A percentile compares a stretch with the other conserved stretches of the same genome.
Evolutionary conservation across 2,797 vertebrate species (phyloP).

Genomic region (Fringilla coelebs): DNA sequence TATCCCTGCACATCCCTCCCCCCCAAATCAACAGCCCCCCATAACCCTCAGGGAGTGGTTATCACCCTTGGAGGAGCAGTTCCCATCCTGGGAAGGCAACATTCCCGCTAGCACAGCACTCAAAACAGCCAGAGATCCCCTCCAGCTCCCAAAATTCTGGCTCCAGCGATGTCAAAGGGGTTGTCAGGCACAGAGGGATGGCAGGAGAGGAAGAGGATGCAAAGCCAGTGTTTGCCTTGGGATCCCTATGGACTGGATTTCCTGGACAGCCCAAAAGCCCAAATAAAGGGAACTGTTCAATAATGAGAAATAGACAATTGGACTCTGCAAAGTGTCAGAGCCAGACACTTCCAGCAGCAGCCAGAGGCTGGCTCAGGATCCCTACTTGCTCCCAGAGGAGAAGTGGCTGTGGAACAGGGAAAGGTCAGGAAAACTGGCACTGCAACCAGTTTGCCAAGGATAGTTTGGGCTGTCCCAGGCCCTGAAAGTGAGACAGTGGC

Average conservation of each 20-base stretch:
- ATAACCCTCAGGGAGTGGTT: background rate
- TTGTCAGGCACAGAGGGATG: background rate
- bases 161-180: accelerated
- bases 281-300: conserved; percentile 44
- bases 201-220: background rate
- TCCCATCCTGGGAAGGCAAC: background rate
- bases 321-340: conserved; percentile 14
- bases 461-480: background rate
- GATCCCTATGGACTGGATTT: conserved; percentile 22
- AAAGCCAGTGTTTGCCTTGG: background rate
- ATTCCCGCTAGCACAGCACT: accelerated
- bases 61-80: background rate
- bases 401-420: background rate
- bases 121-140: background rate
- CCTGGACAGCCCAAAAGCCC: conserved; percentile 50
- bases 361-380: background rate
- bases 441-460: background rate
- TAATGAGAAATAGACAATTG: conserved; percentile 47
- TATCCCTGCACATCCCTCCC: background rate
- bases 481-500: background rate
- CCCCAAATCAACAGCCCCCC: no score
- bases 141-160: background rate
- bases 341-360: background rate
- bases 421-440: background rate
- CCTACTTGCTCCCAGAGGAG: background rate